Conservation (phyloP, 2,888 invertebrate species). For the Magallana nippona region DNA sequence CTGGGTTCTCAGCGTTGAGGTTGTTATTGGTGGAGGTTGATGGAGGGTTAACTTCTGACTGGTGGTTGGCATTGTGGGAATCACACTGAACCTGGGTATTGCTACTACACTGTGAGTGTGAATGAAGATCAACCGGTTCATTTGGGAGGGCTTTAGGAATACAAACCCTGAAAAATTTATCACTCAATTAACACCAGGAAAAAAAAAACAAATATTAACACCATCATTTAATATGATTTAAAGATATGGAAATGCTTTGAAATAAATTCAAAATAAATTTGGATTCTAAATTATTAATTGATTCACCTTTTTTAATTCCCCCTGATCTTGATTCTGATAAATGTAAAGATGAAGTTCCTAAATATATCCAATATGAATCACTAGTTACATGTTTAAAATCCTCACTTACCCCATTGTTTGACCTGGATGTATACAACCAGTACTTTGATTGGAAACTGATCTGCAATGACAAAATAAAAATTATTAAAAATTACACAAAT, state of each 20-base stretch:
- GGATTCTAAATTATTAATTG: too few species aligned
- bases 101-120: constrained; percentile 5
- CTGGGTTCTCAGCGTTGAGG: constrained; percentile 34
- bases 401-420: constrained; percentile 10
- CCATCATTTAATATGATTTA: too few species aligned
- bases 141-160: not conserved
- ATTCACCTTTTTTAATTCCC: too few species aligned
- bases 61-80: not conserved
- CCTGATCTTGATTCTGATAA: too few species aligned
- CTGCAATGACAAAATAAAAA: not conserved
- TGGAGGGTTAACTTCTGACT: not conserved
- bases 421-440: not conserved
- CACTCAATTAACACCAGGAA: not conserved
- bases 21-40: constrained; percentile 23
- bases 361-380: not conserved
- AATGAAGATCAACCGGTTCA: constrained; percentile 35
- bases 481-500: not conserved
- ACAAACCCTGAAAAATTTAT: not conserved
- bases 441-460: constrained; percentile 15
- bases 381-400: not conserved
- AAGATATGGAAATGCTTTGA: too few species aligned
- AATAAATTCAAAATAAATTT: too few species aligned
- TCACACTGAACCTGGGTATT: constrained; percentile 1
- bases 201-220: too few species aligned
- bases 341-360: too few species aligned